A percentile compares a stretch with the other conserved stretches of the same genome.
phyloP scores from a whole-genome alignment of 2,888 invertebrate genomes.

The Pomacea canaliculata region DNA sequence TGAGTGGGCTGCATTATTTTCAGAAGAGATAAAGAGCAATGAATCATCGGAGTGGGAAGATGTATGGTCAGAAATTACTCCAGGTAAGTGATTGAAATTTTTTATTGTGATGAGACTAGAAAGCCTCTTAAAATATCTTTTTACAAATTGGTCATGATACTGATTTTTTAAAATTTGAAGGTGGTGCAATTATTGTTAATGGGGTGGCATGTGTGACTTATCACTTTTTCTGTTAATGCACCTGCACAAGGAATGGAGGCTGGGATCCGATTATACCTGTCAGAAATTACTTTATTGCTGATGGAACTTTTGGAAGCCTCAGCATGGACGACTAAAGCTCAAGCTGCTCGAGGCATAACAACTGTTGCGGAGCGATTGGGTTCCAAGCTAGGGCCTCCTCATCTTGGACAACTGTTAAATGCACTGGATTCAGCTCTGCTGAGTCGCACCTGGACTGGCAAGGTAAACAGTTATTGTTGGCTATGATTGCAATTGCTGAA shows the following conservation, averaged over 20 bases:
- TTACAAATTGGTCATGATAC: no score
- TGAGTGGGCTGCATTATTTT: not conserved
- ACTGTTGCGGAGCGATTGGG: conserved; percentile 83
- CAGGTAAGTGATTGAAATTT: conserved; percentile 70
- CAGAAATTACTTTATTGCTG: conserved; percentile 79
- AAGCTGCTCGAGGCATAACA: conserved; percentile 85
- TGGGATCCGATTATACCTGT: conserved; percentile 83
- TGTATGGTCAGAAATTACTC: conserved; percentile 89
- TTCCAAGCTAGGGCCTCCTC: conserved; percentile 75
- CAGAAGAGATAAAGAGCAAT: conserved; percentile 35
- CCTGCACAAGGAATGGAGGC: conserved; percentile 75
- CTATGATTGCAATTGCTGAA: no score
- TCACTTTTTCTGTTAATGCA: no score
- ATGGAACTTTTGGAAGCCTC: conserved; percentile 83
- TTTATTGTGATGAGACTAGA: no score
- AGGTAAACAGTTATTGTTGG: conserved; percentile 45
- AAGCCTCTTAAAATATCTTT: no score
- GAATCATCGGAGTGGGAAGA: conserved; percentile 80
- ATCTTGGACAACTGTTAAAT: conserved; percentile 74
- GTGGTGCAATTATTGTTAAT: no score
- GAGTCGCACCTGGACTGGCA: conserved; percentile 92
- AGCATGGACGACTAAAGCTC: conserved; percentile 89
- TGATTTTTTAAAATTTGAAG: no score
- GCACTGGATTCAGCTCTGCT: conserved; percentile 80
- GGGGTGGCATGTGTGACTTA: no score